These are phyloP conservation scores for Calcarius ornatus DNA, from an alignment of 2,113 vertebrate species.

Conservation along the genomic window DNA sequence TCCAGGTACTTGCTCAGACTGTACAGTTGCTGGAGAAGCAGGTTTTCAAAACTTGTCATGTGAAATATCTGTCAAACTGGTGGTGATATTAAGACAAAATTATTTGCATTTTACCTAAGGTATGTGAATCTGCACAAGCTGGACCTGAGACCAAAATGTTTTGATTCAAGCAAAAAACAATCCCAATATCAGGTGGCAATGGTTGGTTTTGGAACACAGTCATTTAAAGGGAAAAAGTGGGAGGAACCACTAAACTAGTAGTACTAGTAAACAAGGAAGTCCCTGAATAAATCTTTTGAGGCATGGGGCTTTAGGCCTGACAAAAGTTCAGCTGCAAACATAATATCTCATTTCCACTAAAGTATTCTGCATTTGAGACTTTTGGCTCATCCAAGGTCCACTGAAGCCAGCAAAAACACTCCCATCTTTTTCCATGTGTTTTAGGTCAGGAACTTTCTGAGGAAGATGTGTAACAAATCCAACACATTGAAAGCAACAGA, in stretches of 20 bases:
- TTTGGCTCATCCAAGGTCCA: conserved; percentile 17
- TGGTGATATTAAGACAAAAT: background rate
- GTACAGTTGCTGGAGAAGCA: background rate
- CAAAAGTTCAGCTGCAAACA: conserved; percentile 13
- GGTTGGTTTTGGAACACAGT: background rate
- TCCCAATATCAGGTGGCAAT: background rate
- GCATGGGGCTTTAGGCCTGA: background rate
- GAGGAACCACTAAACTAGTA: background rate
- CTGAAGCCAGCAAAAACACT: conserved; percentile 58
- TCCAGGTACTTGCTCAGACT: background rate
- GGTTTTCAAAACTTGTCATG: background rate
- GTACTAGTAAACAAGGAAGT: conserved; percentile 25
- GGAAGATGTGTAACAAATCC: background rate
- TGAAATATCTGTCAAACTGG: background rate
- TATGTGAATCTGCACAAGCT: background rate
- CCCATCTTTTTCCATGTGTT: conserved; percentile 23
- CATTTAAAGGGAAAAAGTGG: background rate
- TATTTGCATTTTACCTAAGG: background rate
- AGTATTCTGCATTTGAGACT: background rate
- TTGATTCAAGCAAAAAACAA: background rate
- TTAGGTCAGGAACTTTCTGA: conserved; percentile 46
- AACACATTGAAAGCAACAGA: background rate
- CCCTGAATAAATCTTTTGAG: conserved; percentile 36
- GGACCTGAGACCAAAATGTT: background rate
- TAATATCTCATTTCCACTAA: conserved; percentile 36